These are phyloP conservation scores for Phoxinus dragarum DNA, from an alignment of 2,797 vertebrate genomes.

Conservation along the genomic window DNA sequence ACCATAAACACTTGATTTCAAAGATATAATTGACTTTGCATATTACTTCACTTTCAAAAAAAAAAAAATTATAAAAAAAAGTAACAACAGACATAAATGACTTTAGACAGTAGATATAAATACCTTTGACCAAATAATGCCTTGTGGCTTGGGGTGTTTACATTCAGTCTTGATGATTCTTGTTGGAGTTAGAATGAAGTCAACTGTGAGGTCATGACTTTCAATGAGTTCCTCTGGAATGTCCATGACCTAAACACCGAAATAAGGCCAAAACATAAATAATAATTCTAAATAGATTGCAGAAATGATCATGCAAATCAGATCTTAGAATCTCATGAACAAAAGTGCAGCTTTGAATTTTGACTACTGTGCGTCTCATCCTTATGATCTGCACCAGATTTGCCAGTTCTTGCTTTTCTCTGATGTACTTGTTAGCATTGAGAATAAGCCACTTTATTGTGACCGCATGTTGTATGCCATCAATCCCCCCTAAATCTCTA, in stretches of 20 bases:
- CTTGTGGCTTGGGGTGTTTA: slow-evolving; percentile 81
- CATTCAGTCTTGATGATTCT: slow-evolving; percentile 87
- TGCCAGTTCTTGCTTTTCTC: not conserved
- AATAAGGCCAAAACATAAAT: not conserved
- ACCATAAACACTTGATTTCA: too few relatives aligned
- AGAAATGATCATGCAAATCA: too few relatives aligned
- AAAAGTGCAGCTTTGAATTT: too few relatives aligned
- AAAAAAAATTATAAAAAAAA: not conserved
- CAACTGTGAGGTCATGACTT: slow-evolving; percentile 91
- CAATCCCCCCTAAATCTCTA: not conserved
- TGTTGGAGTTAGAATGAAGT: slow-evolving; percentile 94
- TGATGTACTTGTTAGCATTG: slow-evolving; percentile 13
- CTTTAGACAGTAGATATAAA: slow-evolving; percentile 26
- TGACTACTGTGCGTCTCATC: too few relatives aligned
- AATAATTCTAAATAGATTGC: too few relatives aligned
- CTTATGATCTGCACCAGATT: too few relatives aligned
- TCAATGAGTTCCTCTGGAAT: slow-evolving; percentile 86
- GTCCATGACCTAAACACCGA: slow-evolving; percentile 83
- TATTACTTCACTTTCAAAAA: too few relatives aligned
- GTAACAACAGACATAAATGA: not conserved
- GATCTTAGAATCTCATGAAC: too few relatives aligned
- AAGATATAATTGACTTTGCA: too few relatives aligned
- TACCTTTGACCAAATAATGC: slow-evolving; percentile 93
- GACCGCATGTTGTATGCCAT: not conserved
- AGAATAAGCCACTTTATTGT: slow-evolving; percentile 36